Base-by-base conservation (phyloP, 2,797 vertebrate species). In the Myotis vivesi region DNA sequence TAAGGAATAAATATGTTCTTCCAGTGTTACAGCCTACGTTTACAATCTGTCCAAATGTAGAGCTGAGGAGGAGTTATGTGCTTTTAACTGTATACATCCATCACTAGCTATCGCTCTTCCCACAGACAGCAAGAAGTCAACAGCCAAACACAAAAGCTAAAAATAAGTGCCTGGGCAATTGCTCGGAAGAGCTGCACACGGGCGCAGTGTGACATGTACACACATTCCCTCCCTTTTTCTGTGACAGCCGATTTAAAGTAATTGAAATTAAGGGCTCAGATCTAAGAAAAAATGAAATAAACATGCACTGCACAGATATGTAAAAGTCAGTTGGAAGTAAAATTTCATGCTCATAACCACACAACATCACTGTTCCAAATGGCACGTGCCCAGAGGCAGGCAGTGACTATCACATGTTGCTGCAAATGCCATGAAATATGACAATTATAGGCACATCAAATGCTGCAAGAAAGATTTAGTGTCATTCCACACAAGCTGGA, bases 371-470 rank as follows among this genome's bases (percentile, higher is more conserved):
- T 4, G 0, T 76, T 87, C 49, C 44, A 19, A 73, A 89, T 1
- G 38, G 72, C 38, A 75, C 0, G 2, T 91, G 44, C 33, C 93
- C 38, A 75, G 72, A 94, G 82, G 30, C 79, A 95, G 83, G 71
- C 23, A 36, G 72, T 90, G 87, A 89, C 77, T 85, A 83, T 84
- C 51, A n/a, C 3, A 66, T 25, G 4, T 83, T 59, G 44, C 38
- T 92, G 17, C 57, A 93, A 94, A 89, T 90, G 86, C 85, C 92
- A 81, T 41, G 96, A 68, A 97, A 91, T 93, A 94, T 84, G 95
- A 89, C 73, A 96, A 93, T 57, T 88, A 91, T 53, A 98, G 98
- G 97, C 97, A 97, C 97, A 98, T 98, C 83, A 90, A 95, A 96
- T 59, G 51, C 95, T 94, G 87, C 94, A 93, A 95, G 92, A 95